phyloP scores from a whole-genome alignment of 2,113 vertebrate genomes.

The Oxygymnocypris stewartii region DNA sequence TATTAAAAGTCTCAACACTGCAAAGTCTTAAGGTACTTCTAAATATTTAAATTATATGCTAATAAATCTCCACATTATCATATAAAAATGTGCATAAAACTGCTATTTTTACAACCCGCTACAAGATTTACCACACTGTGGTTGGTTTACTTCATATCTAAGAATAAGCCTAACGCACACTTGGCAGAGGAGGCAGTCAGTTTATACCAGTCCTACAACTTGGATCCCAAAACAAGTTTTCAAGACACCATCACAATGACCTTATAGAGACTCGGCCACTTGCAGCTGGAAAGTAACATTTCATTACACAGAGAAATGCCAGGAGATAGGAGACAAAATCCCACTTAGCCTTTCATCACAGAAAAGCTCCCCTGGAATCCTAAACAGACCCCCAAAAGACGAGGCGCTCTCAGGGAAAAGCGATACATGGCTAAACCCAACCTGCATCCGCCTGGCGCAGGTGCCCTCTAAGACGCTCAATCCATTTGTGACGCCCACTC shows the following conservation, averaged over 20 bases:
- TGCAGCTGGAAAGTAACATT: slow-evolving; percentile 20
- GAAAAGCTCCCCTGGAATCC: slow-evolving; percentile 20
- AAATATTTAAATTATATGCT: background rate
- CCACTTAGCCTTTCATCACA: slow-evolving; percentile 30
- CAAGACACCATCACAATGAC: slow-evolving; percentile 13
- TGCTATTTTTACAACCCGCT: background rate
- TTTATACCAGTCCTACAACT: background rate
- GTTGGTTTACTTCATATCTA: background rate
- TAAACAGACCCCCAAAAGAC: slow-evolving; percentile 15
- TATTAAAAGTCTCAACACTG: background rate
- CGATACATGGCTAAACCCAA: slow-evolving; percentile 16
- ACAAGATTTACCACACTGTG: background rate
- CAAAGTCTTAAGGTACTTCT: background rate
- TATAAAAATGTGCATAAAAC: background rate
- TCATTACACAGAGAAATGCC: slow-evolving; percentile 5
- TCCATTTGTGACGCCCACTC: slow-evolving; percentile 13
- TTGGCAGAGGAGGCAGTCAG: background rate
- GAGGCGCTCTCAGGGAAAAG: background rate
- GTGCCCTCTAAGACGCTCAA: slow-evolving; percentile 26
- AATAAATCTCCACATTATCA: background rate
- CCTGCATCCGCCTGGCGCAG: background rate
- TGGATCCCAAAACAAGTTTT: slow-evolving; percentile 20
- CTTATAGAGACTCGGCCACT: slow-evolving; percentile 10
- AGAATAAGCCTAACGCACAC: background rate
- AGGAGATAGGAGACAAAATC: slow-evolving; percentile 21